Evolutionary conservation across 2,888 invertebrate genomes (phyloP), one percentile per base, ranked within the genome.

Genomic region (Catocala nupta): DNA sequence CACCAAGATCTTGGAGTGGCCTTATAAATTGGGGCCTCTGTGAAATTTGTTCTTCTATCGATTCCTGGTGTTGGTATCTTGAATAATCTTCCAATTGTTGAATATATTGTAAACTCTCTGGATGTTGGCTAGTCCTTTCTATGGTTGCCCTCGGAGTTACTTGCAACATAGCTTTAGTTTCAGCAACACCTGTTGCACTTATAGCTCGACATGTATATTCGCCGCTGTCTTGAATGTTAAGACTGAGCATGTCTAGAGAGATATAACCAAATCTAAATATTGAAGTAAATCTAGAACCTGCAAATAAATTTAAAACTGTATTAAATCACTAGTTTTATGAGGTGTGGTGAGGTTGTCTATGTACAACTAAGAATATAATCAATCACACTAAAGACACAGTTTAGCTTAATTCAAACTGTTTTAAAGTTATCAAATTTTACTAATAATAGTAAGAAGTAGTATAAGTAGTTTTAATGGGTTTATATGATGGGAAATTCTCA

Each of bases 231-330:
- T 97, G 96, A 71, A 96, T 93, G 75, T 97, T 96, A 63, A 98
- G 96, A 92, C 97, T 97, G 80, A 99, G 96, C 86, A 99, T 95
- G 88, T 99, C 98, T 79, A 99, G 95, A 77, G 99, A 98, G 82
- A 99, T 99, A 88, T 98, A 99, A 81, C 99, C 99, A 94, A 99
- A 99, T 88, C 99, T 98, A 95, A 99, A 98, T 85, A 98, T 97
- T 73, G 98, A 97, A 84, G 98, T 98, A 87, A 98, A 98, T 86
- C 99, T 96, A 75, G 99, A 99, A 95, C 99, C 99, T 99, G 81
- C 34, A 87, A 91, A 58, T 55, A 69, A 44, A 62, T 8, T 39
- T 39, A 39, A 25, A 25, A 25, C 25, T 25, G 4, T 4, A 25
- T 25, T 25, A 4, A 25, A 25, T 25, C 25, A 25, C 25, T 25